Base-by-base conservation (phyloP, 2,113 vertebrate genomes). In the Syrmaticus mikado region DNA sequence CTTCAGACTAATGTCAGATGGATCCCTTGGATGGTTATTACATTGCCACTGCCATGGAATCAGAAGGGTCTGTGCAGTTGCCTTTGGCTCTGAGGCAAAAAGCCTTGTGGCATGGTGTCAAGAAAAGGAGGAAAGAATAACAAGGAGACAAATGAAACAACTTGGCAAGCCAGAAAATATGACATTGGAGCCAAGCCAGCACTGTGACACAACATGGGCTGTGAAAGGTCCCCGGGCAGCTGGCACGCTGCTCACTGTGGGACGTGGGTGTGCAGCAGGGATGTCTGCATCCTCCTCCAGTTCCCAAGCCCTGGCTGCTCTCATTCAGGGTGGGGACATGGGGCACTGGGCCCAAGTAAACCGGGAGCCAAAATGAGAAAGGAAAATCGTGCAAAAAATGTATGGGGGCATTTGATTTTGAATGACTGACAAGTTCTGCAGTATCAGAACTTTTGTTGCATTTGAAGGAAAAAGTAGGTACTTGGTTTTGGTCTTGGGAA, bases 51-150 rank as follows among this genome's bases (percentile, higher is more conserved):
- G 32, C 78, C 77, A 73, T 36, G 30, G 82, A 60, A 90, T 94
- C 67, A 82, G 76, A 94, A 71, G 68, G 74, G 38, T 66, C 68
- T 76, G 12, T 53, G 36, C 24, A 84, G 88, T 96, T 97, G 91
- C 91, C 82, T 97, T 96, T 97, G 97, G 97, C 86, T 84, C 28
- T 32, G 50, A 83, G 85, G 95, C 93, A 97, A 95, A 87, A 90
- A 89, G 73, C 48, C 66, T 61, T 84, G 85, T 93, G 89, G 72
- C 85, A 65, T 22, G 27, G 16, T 93, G 78, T 92, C 84, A 96
- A 90, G 80, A 78, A 85, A 92, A 90, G 43, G 52, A 67, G 81
- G 60, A 90, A 46, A 46, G 57, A 87, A 85, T 89, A 97, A 94
- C 62, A 96, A 86, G 83, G 90, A 91, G 92, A 94, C 74, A 0